phyloP scores from a whole-genome alignment of 1,140 invertebrate species.

The Chelonus insularis region DNA sequence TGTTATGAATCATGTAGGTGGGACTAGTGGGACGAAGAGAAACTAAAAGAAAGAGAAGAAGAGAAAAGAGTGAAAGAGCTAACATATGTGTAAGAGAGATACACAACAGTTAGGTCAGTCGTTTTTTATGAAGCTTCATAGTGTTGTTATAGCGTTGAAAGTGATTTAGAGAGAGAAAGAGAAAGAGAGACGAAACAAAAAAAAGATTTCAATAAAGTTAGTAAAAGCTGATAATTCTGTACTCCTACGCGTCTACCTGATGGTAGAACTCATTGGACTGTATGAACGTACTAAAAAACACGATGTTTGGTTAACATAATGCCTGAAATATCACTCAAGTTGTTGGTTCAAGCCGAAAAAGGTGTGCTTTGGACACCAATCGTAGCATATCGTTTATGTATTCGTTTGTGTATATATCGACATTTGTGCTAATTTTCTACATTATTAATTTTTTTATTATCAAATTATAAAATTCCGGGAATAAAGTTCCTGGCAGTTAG shows the following conservation, averaged over 20 bases:
- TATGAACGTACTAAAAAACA: conserved; percentile 3
- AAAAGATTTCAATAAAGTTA: too few species aligned
- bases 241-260: background rate
- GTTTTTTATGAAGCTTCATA: background rate
- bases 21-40: conserved; percentile 1
- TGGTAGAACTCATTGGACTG: background rate
- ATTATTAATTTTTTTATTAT: background rate
- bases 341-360: conserved; percentile 19
- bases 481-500: background rate
- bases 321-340: conserved; percentile 1
- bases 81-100: background rate
- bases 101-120: conserved; percentile 13
- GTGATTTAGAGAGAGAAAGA: background rate
- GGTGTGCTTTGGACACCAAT: conserved; percentile 12
- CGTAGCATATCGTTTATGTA: background rate
- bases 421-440: background rate
- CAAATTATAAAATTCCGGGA: background rate
- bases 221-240: too few species aligned
- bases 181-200: background rate
- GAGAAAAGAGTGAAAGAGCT: conserved; percentile 3
- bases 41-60: background rate
- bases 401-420: background rate
- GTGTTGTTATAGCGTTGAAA: background rate
- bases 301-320: conserved; percentile 4
- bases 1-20: too few species aligned